Evolutionary conservation across 2,113 vertebrate genomes (phyloP).

Genomic region (Leptobrachium ailaonicum): DNA sequence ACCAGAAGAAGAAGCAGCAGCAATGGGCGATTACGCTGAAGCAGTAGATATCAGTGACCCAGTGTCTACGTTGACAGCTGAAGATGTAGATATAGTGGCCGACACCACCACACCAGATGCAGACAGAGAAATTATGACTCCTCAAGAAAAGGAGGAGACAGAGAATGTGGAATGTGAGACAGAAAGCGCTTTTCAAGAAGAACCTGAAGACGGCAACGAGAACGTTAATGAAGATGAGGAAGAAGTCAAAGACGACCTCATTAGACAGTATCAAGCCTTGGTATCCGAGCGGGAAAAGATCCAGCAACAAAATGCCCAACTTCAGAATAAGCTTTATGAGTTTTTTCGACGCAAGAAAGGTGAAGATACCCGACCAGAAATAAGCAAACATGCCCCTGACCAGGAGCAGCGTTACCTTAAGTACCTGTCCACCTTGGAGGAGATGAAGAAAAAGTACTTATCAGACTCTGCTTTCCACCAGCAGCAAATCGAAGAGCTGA

Average conservation of each 20-base stretch:
- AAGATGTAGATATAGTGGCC: background rate
- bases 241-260: slow-evolving; percentile 41
- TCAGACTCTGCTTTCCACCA: slow-evolving; percentile 50
- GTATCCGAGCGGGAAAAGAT: slow-evolving; percentile 56
- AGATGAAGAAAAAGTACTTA: slow-evolving; percentile 54
- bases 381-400: slow-evolving; percentile 38
- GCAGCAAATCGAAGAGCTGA: slow-evolving; percentile 57
- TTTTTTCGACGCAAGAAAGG: slow-evolving; percentile 60
- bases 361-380: slow-evolving; percentile 43
- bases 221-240: background rate
- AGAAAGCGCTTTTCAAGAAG: background rate
- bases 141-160: background rate
- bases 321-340: slow-evolving; percentile 68
- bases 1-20: background rate
- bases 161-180: background rate
- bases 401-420: slow-evolving; percentile 64
- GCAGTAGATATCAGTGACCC: background rate
- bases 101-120: background rate
- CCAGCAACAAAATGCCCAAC: slow-evolving; percentile 54
- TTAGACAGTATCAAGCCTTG: slow-evolving; percentile 58
- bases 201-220: background rate
- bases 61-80: background rate
- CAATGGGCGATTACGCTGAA: background rate
- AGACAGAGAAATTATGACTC: background rate
- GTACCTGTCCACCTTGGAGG: slow-evolving; percentile 58